A percentile compares a stretch with the other conserved stretches of the same genome.
Evolutionary conservation across 2,113 vertebrate species (phyloP).

Genomic region (Aphyosemion australe): DNA sequence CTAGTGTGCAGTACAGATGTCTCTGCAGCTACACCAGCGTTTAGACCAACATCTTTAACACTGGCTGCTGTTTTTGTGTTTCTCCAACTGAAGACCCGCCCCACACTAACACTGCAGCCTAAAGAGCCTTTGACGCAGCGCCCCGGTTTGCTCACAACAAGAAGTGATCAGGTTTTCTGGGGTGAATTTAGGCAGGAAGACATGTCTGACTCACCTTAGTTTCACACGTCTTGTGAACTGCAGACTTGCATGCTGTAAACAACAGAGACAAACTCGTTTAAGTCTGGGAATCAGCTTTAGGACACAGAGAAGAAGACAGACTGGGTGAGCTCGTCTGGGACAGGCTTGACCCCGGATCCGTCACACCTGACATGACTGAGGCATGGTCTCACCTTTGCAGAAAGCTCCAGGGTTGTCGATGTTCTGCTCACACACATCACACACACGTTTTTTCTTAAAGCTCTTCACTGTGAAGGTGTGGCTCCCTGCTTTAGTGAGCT

Average conservation of each 20-base stretch:
- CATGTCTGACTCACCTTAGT: conserved; percentile 52
- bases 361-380: conserved; percentile 15
- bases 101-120: too few relatives aligned
- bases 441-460: conserved; percentile 58
- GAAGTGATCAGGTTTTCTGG: background rate
- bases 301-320: conserved; percentile 9
- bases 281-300: conserved; percentile 3
- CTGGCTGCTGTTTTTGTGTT: too few relatives aligned
- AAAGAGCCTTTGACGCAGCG: background rate
- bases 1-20: too few relatives aligned
- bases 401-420: conserved; percentile 56
- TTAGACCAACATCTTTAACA: too few relatives aligned
- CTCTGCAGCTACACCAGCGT: too few relatives aligned
- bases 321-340: conserved; percentile 3
- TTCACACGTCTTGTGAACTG: conserved; percentile 66
- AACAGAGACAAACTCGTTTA: conserved; percentile 11
- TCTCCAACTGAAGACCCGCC: too few relatives aligned
- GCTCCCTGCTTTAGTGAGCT: conserved; percentile 54
- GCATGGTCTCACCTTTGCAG: conserved; percentile 65
- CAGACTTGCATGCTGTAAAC: conserved; percentile 65
- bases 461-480: conserved; percentile 63
- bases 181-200: background rate
- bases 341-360: conserved; percentile 15
- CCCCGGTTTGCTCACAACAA: background rate
- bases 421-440: conserved; percentile 61